Conservation (phyloP, 2,113 vertebrate species). For the Zonotrichia leucophrys region DNA sequence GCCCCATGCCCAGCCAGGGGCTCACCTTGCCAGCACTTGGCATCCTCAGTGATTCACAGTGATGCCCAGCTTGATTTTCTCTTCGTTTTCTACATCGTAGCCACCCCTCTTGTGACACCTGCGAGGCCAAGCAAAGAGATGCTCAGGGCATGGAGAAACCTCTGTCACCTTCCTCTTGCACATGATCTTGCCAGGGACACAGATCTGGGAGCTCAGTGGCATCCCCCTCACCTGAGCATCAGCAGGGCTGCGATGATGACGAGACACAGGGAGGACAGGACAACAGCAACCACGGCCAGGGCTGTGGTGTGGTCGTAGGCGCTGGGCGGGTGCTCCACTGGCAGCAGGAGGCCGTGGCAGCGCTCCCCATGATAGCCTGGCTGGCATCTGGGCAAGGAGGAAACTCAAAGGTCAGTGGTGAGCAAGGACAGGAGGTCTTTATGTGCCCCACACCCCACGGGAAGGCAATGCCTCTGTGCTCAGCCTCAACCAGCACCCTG, state of each 20-base stretch:
- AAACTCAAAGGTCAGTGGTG: not conserved
- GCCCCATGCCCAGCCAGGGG: not conserved
- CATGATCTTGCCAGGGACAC: fast-evolving
- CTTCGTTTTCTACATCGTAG: constrained; percentile 94
- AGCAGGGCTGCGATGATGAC: constrained; percentile 88
- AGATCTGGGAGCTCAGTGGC: not conserved
- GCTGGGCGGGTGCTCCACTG: constrained; percentile 76
- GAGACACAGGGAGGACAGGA: constrained; percentile 91
- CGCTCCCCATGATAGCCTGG: constrained; percentile 86
- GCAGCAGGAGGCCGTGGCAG: constrained; percentile 85
- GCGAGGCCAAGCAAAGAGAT: constrained; percentile 22
- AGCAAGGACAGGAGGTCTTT: not conserved
- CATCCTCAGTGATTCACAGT: constrained; percentile 85
- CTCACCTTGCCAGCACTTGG: constrained; percentile 62
- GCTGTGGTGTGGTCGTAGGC: constrained; percentile 88
- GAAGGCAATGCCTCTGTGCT: not conserved
- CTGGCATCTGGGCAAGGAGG: constrained; percentile 74
- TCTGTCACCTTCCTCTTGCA: not conserved
- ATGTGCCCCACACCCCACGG: not conserved
- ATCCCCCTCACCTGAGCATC: constrained; percentile 83
- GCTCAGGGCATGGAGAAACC: not conserved
- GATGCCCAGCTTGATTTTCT: constrained; percentile 92
- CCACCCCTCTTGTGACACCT: constrained; percentile 95
- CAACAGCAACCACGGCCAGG: constrained; percentile 89
- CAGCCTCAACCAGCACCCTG: not conserved